Base-by-base conservation (phyloP, 2,797 vertebrate genomes). In the Cercopithecus neglectus region DNA sequence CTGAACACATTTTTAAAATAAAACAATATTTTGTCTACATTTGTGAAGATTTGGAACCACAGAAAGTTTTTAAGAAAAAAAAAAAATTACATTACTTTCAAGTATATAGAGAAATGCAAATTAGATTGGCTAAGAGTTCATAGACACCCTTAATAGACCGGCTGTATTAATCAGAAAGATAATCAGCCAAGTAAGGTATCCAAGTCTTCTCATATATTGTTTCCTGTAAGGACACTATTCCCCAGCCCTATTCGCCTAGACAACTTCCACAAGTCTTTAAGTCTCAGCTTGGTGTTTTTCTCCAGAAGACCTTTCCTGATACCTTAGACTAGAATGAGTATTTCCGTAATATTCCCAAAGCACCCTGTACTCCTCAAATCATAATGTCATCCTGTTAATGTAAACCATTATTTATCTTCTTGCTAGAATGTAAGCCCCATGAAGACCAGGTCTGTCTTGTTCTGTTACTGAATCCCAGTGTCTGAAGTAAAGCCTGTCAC, bases 41-140 rank as follows among this genome's bases (percentile, higher is more conserved):
- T 64, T 61, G 10, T 50, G 44, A 92, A 89, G 70, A 82, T 39
- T 85, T 74, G 48, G 53, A 86, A 89, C 67, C 39, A 16, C 30
- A 50, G 28, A 57, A 91, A 50, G 70, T 80, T 87, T 92, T 80
- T 80, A 64, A 90, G 44, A 57, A 81, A 78, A 91, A 48, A 91
- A 48, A 86, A 85, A 22, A 95, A 92, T 41, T 92, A 33, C 30
- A 92, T 82, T 94, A 48, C 85, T 72, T 89, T 94, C 24, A 72
- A 92, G 39, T 64, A 83, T 70, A 61, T 22, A 78, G 7, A 80
- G 10, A 97, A 94, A 84, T 93, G 41, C 14, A 92, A 82, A 95
- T 82, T 55, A 70, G 44, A 78, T 39, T 89, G 85, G 36, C 36
- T 89, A 81, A 85, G 41, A 94, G 26, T 94, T 85, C 11, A 5